Evolutionary conservation across 2,888 invertebrate species (phyloP).

Genomic region (Cephus pygmeus): DNA sequence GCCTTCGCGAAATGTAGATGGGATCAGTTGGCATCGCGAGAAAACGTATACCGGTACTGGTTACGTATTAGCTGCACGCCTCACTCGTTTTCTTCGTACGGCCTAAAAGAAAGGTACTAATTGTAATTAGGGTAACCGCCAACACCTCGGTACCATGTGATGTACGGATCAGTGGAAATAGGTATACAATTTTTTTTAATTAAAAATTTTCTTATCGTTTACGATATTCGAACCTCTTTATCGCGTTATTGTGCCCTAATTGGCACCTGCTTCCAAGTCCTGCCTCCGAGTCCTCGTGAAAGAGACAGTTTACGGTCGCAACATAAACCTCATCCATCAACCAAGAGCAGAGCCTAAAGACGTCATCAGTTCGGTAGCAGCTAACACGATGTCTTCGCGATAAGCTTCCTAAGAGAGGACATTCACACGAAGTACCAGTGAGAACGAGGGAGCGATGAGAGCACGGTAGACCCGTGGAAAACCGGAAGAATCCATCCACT

Average conservation of each 20-base stretch:
- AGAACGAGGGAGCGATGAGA: neutral
- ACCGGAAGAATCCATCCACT: neutral
- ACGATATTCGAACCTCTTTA: conserved; percentile 15
- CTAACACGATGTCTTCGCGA: conserved; percentile 40
- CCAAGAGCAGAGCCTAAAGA: conserved; percentile 45
- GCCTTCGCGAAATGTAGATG: neutral
- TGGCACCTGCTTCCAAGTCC: conserved; percentile 49
- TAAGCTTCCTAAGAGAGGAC: conserved; percentile 11
- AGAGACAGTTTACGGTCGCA: conserved; percentile 53
- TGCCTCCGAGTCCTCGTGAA: conserved; percentile 49
- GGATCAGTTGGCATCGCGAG: neutral
- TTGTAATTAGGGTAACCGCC: neutral
- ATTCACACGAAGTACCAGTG: neutral
- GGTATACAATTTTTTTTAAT: neutral
- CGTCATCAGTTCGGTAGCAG: conserved; percentile 46
- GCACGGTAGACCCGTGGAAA: neutral
- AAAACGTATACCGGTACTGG: neutral
- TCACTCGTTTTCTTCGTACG: neutral
- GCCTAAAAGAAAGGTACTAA: neutral
- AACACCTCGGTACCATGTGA: neutral
- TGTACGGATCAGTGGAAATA: neutral
- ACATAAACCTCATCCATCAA: conserved; percentile 55
- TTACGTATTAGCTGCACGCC: neutral
- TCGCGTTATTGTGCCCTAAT: conserved; percentile 34
- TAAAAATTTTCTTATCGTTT: neutral